Evolutionary conservation across 2,113 vertebrate species (phyloP).

Genomic region (Cyprinus carpio): DNA sequence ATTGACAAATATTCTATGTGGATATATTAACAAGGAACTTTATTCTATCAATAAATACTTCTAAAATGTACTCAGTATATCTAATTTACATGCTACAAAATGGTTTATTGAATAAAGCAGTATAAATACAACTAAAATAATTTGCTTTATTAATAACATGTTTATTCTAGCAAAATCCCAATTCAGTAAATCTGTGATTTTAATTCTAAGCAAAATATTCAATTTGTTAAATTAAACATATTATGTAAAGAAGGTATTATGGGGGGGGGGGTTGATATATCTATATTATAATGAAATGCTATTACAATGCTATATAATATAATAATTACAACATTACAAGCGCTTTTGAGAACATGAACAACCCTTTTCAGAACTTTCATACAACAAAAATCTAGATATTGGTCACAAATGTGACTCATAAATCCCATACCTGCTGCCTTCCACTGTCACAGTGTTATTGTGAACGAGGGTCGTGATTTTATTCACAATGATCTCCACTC

Average conservation of each 20-base stretch:
- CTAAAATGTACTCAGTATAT: too few relatives aligned
- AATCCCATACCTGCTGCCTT: constrained; percentile 61
- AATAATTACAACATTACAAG: not conserved
- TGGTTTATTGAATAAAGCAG: not conserved
- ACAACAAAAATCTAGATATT: not conserved
- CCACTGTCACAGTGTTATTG: constrained; percentile 62
- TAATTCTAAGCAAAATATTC: too few relatives aligned
- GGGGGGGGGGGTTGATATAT: too few relatives aligned
- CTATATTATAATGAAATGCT: too few relatives aligned
- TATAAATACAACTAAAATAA: not conserved
- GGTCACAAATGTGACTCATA: not conserved
- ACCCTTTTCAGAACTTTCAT: not conserved
- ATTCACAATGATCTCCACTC: constrained; percentile 69
- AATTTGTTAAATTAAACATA: too few relatives aligned
- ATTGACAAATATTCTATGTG: not conserved
- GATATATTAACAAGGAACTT: not conserved
- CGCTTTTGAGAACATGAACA: not conserved
- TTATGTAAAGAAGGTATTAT: too few relatives aligned
- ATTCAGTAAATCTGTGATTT: too few relatives aligned
- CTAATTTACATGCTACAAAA: not conserved
- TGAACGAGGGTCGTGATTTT: constrained; percentile 66
- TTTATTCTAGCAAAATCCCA: too few relatives aligned
- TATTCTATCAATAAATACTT: not conserved
- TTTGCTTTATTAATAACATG: too few relatives aligned
- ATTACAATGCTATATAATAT: too few relatives aligned